These are phyloP conservation scores for Neoascia interrupta DNA, from an alignment of 2,888 invertebrate species.

Conservation along the genomic window DNA sequence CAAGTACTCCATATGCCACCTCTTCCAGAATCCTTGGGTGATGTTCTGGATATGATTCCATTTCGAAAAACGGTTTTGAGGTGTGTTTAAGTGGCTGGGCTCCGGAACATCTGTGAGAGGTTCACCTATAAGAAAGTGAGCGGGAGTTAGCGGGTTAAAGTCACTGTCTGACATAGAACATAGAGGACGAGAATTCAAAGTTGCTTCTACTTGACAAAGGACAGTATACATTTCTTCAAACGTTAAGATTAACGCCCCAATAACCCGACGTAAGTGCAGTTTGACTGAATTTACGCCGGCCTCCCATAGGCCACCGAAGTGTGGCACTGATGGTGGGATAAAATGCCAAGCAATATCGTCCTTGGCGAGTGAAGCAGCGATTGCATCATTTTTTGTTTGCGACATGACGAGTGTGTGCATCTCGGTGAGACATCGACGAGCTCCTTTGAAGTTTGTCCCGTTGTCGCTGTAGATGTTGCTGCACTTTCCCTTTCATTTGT, in stretches of 20 bases:
- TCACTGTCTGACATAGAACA: conserved; percentile 30
- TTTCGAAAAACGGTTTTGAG: conserved; percentile 14
- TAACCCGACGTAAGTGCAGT: conserved; percentile 48
- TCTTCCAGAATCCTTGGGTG: conserved; percentile 58
- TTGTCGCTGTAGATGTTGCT: conserved; percentile 51
- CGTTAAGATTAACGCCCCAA: conserved; percentile 3
- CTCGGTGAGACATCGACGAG: conserved; percentile 36
- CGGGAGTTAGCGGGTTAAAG: conserved; percentile 40
- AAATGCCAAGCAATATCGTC: conserved; percentile 58
- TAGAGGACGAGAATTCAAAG: conserved; percentile 47
- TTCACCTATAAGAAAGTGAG: conserved; percentile 51
- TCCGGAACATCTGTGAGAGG: conserved; percentile 28
- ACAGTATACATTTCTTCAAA: conserved; percentile 52
- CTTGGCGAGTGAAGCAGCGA: conserved; percentile 32
- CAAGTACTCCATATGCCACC: conserved; percentile 53
- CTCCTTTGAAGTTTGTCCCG: conserved; percentile 58
- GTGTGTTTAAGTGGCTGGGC: conserved; percentile 16
- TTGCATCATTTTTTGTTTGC: conserved; percentile 32
- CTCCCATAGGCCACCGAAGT: conserved; percentile 61
- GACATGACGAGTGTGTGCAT: conserved; percentile 37
- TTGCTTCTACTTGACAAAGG: conserved; percentile 42
- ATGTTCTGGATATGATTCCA: conserved; percentile 46
- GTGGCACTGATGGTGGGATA: conserved; percentile 49
- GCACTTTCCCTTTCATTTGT: conserved; percentile 38
- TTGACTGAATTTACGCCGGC: conserved; percentile 49